phyloP scores from a whole-genome alignment of 2,797 vertebrate species.

The Bradypodion pumilum region DNA sequence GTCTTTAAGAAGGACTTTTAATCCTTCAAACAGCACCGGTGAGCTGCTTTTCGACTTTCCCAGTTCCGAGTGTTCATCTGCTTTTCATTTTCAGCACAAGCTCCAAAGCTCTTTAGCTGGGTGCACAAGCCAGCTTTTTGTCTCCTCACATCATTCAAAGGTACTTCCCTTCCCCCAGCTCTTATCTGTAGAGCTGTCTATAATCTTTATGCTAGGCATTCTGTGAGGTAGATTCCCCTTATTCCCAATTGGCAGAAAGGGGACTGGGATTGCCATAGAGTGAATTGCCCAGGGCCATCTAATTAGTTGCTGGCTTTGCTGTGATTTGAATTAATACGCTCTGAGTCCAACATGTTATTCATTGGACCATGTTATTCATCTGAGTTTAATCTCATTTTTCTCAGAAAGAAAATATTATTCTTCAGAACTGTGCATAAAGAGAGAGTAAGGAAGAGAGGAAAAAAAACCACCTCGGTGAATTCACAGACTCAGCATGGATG shows the following conservation, averaged over 20 bases:
- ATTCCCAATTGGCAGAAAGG: conserved; percentile 23
- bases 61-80: not conserved
- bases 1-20: not conserved
- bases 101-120: not conserved
- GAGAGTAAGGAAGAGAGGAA: not conserved
- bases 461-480: conserved; percentile 43
- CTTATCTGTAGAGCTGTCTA: not conserved
- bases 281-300: conserved; percentile 33
- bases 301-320: conserved; percentile 13
- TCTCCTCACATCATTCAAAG: not conserved
- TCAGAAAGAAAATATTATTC: conserved; percentile 53
- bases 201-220: conserved; percentile 6
- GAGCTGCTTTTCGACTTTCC: not conserved
- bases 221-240: conserved; percentile 19
- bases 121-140: not conserved
- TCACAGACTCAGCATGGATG: conserved; percentile 32
- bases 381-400: conserved; percentile 19
- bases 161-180: not conserved
- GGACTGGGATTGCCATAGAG: conserved; percentile 19
- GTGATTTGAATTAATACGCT: conserved; percentile 23
- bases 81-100: not conserved
- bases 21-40: not conserved
- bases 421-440: conserved; percentile 42
- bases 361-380: not conserved
- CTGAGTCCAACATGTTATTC: conserved; percentile 20